These are phyloP conservation scores for Austrofundulus limnaeus DNA, from an alignment of 2,113 vertebrate species.

Conservation along the genomic window DNA sequence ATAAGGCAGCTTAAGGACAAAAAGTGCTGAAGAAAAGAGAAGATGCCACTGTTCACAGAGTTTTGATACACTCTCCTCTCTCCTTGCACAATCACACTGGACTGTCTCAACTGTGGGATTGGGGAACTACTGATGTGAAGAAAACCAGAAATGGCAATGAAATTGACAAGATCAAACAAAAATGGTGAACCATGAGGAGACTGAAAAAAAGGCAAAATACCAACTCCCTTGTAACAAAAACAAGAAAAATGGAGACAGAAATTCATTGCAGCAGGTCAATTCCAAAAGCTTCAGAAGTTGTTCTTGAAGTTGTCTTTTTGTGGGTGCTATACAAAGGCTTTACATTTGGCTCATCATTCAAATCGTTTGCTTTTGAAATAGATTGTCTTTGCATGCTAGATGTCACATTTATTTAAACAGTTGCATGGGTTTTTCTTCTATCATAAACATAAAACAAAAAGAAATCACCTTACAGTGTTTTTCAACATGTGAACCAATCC, in stretches of 20 bases:
- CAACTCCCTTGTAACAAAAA: slow-evolving; percentile 76
- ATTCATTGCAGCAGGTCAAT: slow-evolving; percentile 56
- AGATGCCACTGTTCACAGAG: slow-evolving; percentile 42
- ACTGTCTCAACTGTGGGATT: slow-evolving; percentile 54
- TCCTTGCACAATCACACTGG: slow-evolving; percentile 58
- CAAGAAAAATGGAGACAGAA: slow-evolving; percentile 58
- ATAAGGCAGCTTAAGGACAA: slow-evolving; percentile 69
- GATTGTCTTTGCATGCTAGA: slow-evolving; percentile 63
- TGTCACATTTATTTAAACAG: slow-evolving; percentile 37
- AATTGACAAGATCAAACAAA: slow-evolving; percentile 42
- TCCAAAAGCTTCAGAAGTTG: slow-evolving; percentile 54
- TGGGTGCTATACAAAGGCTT: slow-evolving; percentile 56
- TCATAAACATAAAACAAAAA: slow-evolving; percentile 19
- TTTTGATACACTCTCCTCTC: slow-evolving; percentile 51
- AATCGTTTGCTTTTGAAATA: slow-evolving; percentile 31
- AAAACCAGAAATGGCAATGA: slow-evolving; percentile 40
- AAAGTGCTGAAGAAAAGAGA: slow-evolving; percentile 59
- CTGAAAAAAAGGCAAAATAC: slow-evolving; percentile 61
- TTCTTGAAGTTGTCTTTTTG: slow-evolving; percentile 56
- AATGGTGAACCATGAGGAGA: slow-evolving; percentile 56
- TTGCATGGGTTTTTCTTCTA: slow-evolving; percentile 53
- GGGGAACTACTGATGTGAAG: slow-evolving; percentile 41
- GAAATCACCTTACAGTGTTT: slow-evolving; percentile 15
- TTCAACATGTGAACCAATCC: slow-evolving; percentile 27
- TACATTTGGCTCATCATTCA: slow-evolving; percentile 46